phyloP scores from a whole-genome alignment of 2,113 vertebrate species.

The Neomonachus schauinslandi region DNA sequence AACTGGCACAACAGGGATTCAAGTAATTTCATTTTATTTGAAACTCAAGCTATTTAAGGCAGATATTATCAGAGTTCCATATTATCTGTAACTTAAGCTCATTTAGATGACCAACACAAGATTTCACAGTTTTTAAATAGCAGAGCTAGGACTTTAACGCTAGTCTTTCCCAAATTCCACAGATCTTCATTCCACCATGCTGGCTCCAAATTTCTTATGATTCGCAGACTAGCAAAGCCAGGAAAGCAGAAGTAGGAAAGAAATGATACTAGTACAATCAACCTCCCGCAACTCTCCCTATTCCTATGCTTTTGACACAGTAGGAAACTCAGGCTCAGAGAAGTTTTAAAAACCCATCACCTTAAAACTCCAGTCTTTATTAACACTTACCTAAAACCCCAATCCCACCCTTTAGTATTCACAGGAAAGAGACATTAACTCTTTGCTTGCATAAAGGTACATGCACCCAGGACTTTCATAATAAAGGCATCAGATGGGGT shows the following conservation, averaged over 20 bases:
- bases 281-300: neutral
- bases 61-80: neutral
- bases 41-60: neutral
- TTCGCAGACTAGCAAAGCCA: neutral
- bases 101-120: neutral
- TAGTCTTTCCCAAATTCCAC: neutral
- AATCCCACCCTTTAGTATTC: neutral
- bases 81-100: neutral
- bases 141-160: neutral
- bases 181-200: neutral
- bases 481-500: neutral
- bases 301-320: neutral
- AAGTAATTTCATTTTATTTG: neutral
- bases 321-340: neutral
- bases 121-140: neutral
- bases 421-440: neutral
- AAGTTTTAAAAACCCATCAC: neutral
- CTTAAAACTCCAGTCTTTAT: neutral
- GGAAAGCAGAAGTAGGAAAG: neutral
- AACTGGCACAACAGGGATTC: neutral
- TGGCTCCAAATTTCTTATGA: neutral
- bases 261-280: neutral
- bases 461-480: neutral
- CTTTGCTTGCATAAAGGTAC: neutral
- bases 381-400: neutral